Percentiles rank a stretch among this genome's conserved stretches.
These are phyloP conservation scores for Stenotaenia linearis DNA, from an alignment of 2,888 invertebrate species.

Conservation along the genomic window DNA sequence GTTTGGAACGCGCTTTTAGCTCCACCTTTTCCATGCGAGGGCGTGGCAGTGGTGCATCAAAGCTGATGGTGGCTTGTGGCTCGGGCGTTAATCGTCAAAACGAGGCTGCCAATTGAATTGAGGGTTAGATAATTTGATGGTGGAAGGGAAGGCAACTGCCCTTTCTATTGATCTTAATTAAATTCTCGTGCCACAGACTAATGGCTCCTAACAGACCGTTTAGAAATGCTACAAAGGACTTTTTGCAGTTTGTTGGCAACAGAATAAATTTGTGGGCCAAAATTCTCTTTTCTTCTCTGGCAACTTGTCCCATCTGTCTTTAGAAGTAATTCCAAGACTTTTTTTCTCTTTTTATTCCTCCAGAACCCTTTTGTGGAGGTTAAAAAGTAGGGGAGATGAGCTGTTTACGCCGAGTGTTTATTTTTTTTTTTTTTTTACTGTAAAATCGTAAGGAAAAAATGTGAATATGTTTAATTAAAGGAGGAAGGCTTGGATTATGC, in stretches of 20 bases:
- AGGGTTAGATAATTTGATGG: slow-evolving; percentile 29
- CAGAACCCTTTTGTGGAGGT: background rate
- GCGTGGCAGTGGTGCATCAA: slow-evolving; percentile 24
- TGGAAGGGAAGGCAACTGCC: background rate
- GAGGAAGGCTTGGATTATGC: background rate
- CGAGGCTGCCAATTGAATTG: slow-evolving; percentile 28
- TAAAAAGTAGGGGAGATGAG: background rate
- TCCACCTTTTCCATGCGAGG: slow-evolving; percentile 28
- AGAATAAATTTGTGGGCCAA: slow-evolving; percentile 1
- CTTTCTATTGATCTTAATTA: slow-evolving; percentile 27
- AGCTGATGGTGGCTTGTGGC: slow-evolving; percentile 15
- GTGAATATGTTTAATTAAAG: background rate
- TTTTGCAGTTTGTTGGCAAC: background rate
- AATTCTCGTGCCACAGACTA: slow-evolving; percentile 19
- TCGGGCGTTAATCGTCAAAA: slow-evolving; percentile 22
- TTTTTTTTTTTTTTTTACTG: background rate
- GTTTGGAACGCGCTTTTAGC: background rate
- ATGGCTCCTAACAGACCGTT: slow-evolving; percentile 26
- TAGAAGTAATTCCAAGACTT: background rate
- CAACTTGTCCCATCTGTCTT: slow-evolving; percentile 8
- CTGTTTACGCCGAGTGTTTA: background rate
- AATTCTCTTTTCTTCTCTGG: background rate
- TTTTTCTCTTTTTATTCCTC: background rate
- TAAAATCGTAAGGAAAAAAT: too few species aligned
- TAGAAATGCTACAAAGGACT: slow-evolving; percentile 23